phyloP scores from a whole-genome alignment of 1,140 invertebrate genomes.

The Zaprionus tsacasi region DNA sequence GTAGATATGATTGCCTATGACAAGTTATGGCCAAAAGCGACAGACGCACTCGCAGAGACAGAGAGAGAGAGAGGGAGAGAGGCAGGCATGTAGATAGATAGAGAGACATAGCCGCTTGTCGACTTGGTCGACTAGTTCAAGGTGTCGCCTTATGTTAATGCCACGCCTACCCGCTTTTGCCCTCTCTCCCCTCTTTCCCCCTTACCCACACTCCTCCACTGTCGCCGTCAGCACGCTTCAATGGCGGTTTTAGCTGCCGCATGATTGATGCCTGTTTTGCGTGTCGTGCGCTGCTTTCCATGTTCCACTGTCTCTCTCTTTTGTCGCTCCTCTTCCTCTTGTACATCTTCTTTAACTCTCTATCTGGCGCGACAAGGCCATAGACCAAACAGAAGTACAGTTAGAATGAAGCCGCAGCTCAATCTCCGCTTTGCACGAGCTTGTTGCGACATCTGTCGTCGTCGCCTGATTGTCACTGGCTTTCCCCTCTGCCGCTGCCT shows the following conservation, averaged over 20 bases:
- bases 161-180: neutral
- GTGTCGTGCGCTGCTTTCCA: slow-evolving; percentile 64
- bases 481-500: neutral
- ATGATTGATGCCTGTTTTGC: slow-evolving; percentile 83
- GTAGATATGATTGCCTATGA: slow-evolving; percentile 78
- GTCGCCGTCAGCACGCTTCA: slow-evolving; percentile 56
- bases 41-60: neutral
- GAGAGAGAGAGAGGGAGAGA: neutral
- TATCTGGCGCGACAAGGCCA: slow-evolving; percentile 47
- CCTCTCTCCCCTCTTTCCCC: neutral
- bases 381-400: slow-evolving; percentile 48
- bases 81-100: neutral
- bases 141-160: slow-evolving; percentile 57
- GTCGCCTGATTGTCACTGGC: slow-evolving; percentile 45
- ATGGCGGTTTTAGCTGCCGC: slow-evolving; percentile 65
- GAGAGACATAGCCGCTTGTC: slow-evolving; percentile 18
- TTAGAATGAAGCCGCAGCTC: slow-evolving; percentile 42
- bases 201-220: slow-evolving; percentile 1
- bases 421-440: slow-evolving; percentile 19
- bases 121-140: slow-evolving; percentile 50
- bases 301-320: slow-evolving; percentile 13
- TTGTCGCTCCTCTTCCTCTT: neutral
- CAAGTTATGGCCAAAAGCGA: slow-evolving; percentile 44
- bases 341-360: neutral
- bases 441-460: slow-evolving; percentile 52